phyloP scores from a whole-genome alignment of 2,113 vertebrate genomes.

The Ancistrus triradiatus region DNA sequence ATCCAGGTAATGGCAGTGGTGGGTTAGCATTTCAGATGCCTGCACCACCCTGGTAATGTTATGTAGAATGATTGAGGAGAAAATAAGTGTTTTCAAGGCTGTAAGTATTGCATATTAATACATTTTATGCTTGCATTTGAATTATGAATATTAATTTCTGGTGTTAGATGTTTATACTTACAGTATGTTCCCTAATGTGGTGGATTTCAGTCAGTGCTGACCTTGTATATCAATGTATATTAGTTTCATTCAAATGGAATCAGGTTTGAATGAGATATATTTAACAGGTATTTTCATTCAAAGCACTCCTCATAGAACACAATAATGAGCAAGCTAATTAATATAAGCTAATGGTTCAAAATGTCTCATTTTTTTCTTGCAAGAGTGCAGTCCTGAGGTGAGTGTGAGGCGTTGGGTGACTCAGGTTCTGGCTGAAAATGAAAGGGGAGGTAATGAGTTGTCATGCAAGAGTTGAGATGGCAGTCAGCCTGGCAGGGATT shows the following conservation, averaged over 20 bases:
- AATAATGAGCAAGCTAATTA: conserved; percentile 43
- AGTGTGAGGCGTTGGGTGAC: conserved; percentile 42
- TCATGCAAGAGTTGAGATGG: conserved; percentile 46
- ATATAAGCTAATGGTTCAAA: conserved; percentile 42
- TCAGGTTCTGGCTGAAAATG: conserved; percentile 41
- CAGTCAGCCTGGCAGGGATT: conserved; percentile 19
- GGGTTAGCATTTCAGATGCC: no score
- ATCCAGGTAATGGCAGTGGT: no score
- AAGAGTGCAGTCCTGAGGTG: conserved; percentile 30
- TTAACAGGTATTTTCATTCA: conserved; percentile 22
- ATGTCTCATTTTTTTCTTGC: conserved; percentile 42
- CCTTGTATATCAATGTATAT: conserved; percentile 7
- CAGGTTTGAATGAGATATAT: not conserved
- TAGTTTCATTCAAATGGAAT: conserved; percentile 1
- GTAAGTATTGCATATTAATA: no score
- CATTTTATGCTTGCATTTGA: not conserved
- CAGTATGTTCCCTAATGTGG: not conserved
- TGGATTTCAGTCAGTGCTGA: conserved; percentile 5
- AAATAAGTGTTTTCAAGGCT: no score
- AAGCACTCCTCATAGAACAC: conserved; percentile 31
- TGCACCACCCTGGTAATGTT: no score
- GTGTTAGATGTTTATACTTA: no score
- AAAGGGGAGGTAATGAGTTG: conserved; percentile 42
- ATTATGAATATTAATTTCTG: not conserved
- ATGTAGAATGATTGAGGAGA: no score